These are phyloP conservation scores for Lathronympha strigana DNA, from an alignment of 2,888 invertebrate genomes.

Conservation along the genomic window DNA sequence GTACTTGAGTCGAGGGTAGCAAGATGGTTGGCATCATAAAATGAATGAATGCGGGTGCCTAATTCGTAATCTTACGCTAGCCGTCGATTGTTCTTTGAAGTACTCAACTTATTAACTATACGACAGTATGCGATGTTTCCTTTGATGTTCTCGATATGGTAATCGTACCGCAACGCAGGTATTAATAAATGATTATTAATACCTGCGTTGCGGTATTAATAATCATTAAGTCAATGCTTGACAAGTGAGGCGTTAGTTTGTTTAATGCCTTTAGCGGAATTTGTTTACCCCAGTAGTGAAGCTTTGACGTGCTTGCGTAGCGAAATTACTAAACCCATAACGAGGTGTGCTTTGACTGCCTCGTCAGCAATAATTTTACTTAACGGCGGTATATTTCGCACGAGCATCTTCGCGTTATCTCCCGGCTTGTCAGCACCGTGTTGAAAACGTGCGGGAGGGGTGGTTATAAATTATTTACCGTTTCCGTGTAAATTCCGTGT, in stretches of 20 bases:
- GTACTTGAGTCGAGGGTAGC: slow-evolving; percentile 58
- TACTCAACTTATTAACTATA: slow-evolving; percentile 55
- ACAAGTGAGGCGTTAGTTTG: slow-evolving; percentile 49
- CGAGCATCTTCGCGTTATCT: slow-evolving; percentile 60
- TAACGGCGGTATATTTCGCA: slow-evolving; percentile 57
- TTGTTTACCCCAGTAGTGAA: slow-evolving; percentile 55
- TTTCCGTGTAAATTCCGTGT: slow-evolving; percentile 73
- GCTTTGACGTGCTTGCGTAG: slow-evolving; percentile 64
- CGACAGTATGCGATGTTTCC: slow-evolving; percentile 58
- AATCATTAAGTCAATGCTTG: slow-evolving; percentile 65
- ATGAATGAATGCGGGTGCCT: slow-evolving; percentile 70
- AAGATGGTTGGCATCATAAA: slow-evolving; percentile 77
- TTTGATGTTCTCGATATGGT: slow-evolving; percentile 67
- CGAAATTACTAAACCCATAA: slow-evolving; percentile 59
- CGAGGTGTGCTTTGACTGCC: slow-evolving; percentile 52
- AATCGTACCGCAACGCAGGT: slow-evolving; percentile 50
- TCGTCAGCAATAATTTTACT: slow-evolving; percentile 70
- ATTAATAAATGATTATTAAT: no score
- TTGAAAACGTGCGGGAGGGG: slow-evolving; percentile 66
- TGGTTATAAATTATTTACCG: slow-evolving; percentile 81
- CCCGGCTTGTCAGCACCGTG: slow-evolving; percentile 67
- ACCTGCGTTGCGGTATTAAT: no score
- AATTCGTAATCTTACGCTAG: slow-evolving; percentile 68
- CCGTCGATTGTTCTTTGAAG: slow-evolving; percentile 74
- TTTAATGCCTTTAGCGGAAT: slow-evolving; percentile 55